These are phyloP conservation scores for Columba janthina DNA, from an alignment of 2,113 vertebrate genomes.

Conservation along the genomic window DNA sequence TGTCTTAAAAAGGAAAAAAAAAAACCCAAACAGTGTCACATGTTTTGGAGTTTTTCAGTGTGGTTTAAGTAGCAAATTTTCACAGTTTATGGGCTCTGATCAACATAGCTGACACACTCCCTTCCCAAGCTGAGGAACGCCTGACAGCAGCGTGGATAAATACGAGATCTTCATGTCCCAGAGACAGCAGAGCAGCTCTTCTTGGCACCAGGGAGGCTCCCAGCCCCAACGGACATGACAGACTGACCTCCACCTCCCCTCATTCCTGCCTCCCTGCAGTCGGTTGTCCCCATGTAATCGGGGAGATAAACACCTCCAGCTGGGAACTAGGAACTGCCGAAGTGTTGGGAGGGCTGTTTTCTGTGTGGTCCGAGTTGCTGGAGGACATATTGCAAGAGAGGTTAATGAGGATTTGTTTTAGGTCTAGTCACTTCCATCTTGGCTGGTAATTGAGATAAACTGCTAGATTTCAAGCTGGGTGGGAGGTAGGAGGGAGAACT, in stretches of 20 bases:
- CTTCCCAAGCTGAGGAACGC: slow-evolving; percentile 43
- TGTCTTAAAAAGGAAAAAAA: neutral
- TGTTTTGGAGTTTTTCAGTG: neutral
- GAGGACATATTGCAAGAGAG: slow-evolving; percentile 1
- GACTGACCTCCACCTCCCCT: neutral
- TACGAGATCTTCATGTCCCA: neutral
- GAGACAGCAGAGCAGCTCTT: too few species aligned
- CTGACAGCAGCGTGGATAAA: slow-evolving; percentile 44
- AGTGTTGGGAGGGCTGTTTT: neutral
- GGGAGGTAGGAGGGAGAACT: neutral
- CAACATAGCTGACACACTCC: slow-evolving; percentile 35
- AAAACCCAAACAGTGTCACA: neutral
- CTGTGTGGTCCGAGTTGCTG: slow-evolving; percentile 26
- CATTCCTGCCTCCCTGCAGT: too few species aligned
- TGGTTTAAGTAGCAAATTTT: slow-evolving; percentile 2
- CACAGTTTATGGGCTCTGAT: neutral
- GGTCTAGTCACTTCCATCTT: slow-evolving; percentile 7
- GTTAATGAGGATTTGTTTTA: slow-evolving; percentile 58
- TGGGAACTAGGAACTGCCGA: neutral
- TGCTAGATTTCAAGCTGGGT: slow-evolving; percentile 41
- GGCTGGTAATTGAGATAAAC: slow-evolving; percentile 68
- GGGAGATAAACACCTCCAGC: neutral
- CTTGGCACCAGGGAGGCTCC: neutral
- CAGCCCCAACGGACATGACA: too few species aligned
- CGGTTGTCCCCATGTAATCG: neutral